Conservation (phyloP, 2,113 vertebrate genomes). For the Indri indri region DNA sequence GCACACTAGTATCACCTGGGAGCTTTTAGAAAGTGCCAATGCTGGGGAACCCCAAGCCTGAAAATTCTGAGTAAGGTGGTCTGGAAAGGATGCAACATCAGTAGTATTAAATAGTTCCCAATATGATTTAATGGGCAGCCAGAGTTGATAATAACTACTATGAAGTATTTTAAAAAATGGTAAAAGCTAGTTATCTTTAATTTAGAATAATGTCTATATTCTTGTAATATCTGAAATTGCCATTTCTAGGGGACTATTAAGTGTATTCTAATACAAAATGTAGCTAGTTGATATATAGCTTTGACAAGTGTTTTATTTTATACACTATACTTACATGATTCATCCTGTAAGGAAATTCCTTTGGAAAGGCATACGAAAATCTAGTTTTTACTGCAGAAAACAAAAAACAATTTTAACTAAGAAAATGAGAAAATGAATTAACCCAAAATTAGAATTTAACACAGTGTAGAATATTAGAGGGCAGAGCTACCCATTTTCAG, state of each 20-base stretch:
- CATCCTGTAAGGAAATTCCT: slow-evolving; percentile 99
- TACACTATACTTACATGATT: slow-evolving; percentile 94
- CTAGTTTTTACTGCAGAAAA: slow-evolving; percentile 95
- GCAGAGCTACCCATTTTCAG: neutral
- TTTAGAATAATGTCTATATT: slow-evolving; percentile 15
- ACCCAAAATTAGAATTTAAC: slow-evolving; percentile 34
- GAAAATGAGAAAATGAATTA: slow-evolving; percentile 28
- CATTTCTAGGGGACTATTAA: slow-evolving; percentile 34
- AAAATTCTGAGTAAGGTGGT: slow-evolving; percentile 11
- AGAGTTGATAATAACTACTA: neutral
- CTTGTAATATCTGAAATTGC: neutral
- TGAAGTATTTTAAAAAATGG: neutral
- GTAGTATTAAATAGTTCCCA: neutral
- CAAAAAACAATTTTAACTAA: slow-evolving; percentile 71
- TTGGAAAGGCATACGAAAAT: slow-evolving; percentile 99
- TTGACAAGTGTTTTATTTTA: slow-evolving; percentile 33
- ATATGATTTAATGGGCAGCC: neutral
- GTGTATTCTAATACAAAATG: slow-evolving; percentile 57
- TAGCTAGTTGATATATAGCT: neutral
- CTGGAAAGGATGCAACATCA: neutral
- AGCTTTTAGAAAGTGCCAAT: neutral
- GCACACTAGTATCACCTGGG: neutral
- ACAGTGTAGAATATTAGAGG: neutral
- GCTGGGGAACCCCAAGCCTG: neutral
- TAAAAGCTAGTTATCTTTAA: neutral